Base-by-base conservation (phyloP, 1,140 invertebrate species). In the Cyphomyrmex costatus region DNA sequence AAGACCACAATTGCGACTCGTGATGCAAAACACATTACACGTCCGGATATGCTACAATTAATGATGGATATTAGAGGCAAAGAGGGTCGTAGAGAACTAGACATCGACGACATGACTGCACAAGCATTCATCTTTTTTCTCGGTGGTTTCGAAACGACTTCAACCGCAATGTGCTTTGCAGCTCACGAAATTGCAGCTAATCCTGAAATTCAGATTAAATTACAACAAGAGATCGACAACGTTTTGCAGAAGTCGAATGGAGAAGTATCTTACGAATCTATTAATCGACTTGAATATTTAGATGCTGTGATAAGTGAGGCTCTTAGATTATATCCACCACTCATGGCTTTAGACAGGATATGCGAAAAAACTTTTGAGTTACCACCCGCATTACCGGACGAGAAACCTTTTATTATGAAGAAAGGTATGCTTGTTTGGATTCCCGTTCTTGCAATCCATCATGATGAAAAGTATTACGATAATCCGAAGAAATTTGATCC, bases 401-500 rank as follows among this genome's bases (percentile, higher is more conserved):
- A 49, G 19, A 88, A 90, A 12, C 92, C 92, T 0, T 56, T 92
- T 19, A 24, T 66, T 0, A 33, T 96, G 0, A 93, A 95, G n/a
- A 88, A 89, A 5, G 95, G 95, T 0, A 93, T 92, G 8, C 91
- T 91, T 0, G 61, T 96, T 1, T 92, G 92, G 19, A 92, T 96
- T 14, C 94, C 95, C 0, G 92, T 95, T 24, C 36, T 42, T 95
- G 95, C 68, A 92, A 95, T 8, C 90, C 97, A 97, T 86, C 93
- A 95, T 2, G 96, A 97, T 90, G 94, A 96, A 1, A 93, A 96
- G 5, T 95, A 96, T 77, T 97, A 95, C 93, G 95, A 96, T 0
- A 94, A 97, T 49, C 97, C 97, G 0, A 92, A 96, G 2, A 93
- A 91, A 24, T 97, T 96, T 56, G 87, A 94, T 85, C 96, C 96